phyloP scores from a whole-genome alignment of 1,140 invertebrate species.

The Calosoma granatense region DNA sequence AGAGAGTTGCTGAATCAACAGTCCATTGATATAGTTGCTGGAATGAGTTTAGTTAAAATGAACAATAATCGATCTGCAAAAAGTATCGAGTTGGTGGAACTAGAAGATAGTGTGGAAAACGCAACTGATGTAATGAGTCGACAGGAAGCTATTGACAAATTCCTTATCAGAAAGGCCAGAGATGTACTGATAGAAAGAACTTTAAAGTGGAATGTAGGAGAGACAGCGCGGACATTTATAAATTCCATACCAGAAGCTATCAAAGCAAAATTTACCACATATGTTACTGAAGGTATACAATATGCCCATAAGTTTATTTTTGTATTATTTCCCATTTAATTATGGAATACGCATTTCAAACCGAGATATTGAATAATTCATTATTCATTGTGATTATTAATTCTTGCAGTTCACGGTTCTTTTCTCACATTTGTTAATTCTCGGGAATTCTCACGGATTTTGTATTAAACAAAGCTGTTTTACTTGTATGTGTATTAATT shows the following conservation, averaged over 20 bases:
- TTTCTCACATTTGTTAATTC: no score
- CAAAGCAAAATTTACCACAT: constrained; percentile 1
- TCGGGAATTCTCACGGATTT: no score
- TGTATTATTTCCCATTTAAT: no score
- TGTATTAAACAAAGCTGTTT: no score
- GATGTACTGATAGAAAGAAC: constrained; percentile 49
- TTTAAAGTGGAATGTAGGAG: constrained; percentile 36
- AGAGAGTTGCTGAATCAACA: constrained; percentile 51
- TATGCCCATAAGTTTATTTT: background rate
- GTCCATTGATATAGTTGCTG: constrained; percentile 43
- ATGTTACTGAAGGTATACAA: background rate
- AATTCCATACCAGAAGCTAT: background rate
- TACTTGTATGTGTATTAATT: no score
- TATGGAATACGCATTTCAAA: no score
- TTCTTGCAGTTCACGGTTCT: no score
- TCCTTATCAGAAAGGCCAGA: constrained; percentile 41
- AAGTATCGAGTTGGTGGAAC: constrained; percentile 19
- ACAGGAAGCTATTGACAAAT: constrained; percentile 48
- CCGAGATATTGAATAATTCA: no score
- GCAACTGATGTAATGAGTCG: constrained; percentile 41
- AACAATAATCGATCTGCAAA: background rate
- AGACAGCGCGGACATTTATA: background rate
- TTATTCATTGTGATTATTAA: no score
- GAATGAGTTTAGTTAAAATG: constrained; percentile 42
- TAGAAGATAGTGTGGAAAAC: constrained; percentile 35